A percentile compares a stretch with the other conserved stretches of the same genome.
These are phyloP conservation scores for Hyles euphorbiae DNA, from an alignment of 1,140 invertebrate genomes.

Conservation along the genomic window DNA sequence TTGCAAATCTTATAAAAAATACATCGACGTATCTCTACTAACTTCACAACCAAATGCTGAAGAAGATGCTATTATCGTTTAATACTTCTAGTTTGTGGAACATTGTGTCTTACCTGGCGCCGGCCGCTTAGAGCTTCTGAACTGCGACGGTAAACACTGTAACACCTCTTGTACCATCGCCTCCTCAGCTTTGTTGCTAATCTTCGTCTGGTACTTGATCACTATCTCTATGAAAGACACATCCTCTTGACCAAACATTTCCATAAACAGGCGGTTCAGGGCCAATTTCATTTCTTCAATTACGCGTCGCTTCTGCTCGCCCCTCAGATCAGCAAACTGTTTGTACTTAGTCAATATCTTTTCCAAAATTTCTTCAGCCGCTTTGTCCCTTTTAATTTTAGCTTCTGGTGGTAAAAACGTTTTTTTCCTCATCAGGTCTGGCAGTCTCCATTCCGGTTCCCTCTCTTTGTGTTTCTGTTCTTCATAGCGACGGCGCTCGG, in stretches of 20 bases:
- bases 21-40: too few relatives aligned
- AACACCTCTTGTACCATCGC: constrained; percentile 47
- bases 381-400: constrained; percentile 46
- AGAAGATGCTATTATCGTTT: too few relatives aligned
- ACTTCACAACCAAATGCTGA: too few relatives aligned
- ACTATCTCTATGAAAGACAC: constrained; percentile 55
- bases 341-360: constrained; percentile 34
- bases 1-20: too few relatives aligned
- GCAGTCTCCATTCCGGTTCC: background rate
- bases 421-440: background rate
- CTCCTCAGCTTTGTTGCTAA: constrained; percentile 34
- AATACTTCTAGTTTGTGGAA: too few relatives aligned
- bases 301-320: constrained; percentile 27
- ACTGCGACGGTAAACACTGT: constrained; percentile 37
- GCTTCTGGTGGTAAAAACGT: background rate
- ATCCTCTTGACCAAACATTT: constrained; percentile 48
- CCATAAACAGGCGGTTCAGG: constrained; percentile 30
- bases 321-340: constrained; percentile 13
- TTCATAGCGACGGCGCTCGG: background rate
- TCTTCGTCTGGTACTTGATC: constrained; percentile 48
- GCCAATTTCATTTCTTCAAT: constrained; percentile 34
- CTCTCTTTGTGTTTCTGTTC: background rate
- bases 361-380: constrained; percentile 41
- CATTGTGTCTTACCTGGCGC: constrained; percentile 43
- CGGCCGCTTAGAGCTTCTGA: constrained; percentile 32